A percentile compares a stretch with the other conserved stretches of the same genome.
Evolutionary conservation across 2,113 vertebrate species (phyloP).

Genomic region (Podiceps cristatus): DNA sequence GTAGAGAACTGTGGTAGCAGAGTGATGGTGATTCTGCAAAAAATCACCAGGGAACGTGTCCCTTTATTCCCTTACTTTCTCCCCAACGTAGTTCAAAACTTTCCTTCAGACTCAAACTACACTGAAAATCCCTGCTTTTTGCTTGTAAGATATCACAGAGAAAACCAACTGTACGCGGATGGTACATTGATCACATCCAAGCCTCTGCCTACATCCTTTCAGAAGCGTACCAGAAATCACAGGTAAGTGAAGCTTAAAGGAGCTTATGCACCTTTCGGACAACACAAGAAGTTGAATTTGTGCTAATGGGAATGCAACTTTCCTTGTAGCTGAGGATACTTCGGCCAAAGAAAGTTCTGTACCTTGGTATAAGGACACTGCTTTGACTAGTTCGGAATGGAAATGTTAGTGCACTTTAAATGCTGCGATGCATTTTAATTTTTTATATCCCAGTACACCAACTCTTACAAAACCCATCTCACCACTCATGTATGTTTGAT

Average conservation of each 20-base stretch:
- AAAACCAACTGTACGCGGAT: fast-evolving
- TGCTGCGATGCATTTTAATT: neutral
- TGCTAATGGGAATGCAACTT: neutral
- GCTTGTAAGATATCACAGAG: neutral
- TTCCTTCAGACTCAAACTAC: neutral
- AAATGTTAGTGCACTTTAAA: neutral
- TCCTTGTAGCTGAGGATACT: neutral
- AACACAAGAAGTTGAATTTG: neutral
- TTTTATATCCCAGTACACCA: neutral
- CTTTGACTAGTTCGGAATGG: neutral
- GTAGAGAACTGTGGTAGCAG: neutral
- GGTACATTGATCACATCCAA: neutral
- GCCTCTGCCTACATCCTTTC: neutral
- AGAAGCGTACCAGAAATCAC: neutral
- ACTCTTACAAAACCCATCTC: neutral
- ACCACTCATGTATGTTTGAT: neutral
- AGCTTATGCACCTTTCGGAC: neutral
- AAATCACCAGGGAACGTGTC: neutral
- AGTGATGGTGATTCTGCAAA: neutral
- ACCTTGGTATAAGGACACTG: neutral
- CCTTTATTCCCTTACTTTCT: neutral
- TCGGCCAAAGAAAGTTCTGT: neutral
- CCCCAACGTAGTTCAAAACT: neutral
- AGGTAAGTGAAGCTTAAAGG: neutral
- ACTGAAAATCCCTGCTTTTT: neutral